Evolutionary conservation across 2,113 vertebrate genomes (phyloP).

Genomic region (Hippotragus niger): DNA sequence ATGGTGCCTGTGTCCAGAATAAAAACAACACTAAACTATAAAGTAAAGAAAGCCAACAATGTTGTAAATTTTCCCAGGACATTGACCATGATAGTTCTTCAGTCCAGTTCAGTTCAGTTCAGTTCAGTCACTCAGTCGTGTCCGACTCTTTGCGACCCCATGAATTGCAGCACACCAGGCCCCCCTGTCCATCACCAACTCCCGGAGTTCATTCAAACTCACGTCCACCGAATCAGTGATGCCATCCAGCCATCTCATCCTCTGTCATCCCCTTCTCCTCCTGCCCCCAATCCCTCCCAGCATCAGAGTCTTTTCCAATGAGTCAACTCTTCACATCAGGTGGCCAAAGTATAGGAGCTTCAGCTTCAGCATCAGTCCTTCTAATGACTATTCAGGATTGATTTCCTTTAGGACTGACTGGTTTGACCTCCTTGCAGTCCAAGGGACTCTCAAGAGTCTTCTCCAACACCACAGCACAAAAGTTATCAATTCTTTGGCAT

Average conservation of each 20-base stretch:
- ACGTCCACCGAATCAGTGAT: not conserved
- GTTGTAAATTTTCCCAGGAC: not conserved
- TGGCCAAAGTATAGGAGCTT: not conserved
- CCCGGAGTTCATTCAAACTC: not conserved
- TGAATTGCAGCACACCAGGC: not conserved
- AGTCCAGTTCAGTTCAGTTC: too few relatives aligned
- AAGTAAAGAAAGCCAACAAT: not conserved
- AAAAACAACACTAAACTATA: not conserved
- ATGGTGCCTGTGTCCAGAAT: not conserved
- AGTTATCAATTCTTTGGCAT: not conserved
- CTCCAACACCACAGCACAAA: not conserved
- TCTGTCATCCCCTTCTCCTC: not conserved
- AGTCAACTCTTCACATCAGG: not conserved
- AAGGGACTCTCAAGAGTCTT: not conserved
- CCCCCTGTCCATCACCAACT: not conserved
- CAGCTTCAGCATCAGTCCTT: not conserved
- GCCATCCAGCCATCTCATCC: not conserved
- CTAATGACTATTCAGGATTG: not conserved
- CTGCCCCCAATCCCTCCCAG: not conserved
- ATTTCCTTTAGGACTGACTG: not conserved
- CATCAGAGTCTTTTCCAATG: not conserved
- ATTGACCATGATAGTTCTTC: not conserved
- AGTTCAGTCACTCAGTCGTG: not conserved
- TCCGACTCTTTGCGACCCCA: accelerated
- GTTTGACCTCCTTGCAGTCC: not conserved